Base-by-base conservation (phyloP, 2,888 invertebrate genomes). In the Seira ritae region DNA sequence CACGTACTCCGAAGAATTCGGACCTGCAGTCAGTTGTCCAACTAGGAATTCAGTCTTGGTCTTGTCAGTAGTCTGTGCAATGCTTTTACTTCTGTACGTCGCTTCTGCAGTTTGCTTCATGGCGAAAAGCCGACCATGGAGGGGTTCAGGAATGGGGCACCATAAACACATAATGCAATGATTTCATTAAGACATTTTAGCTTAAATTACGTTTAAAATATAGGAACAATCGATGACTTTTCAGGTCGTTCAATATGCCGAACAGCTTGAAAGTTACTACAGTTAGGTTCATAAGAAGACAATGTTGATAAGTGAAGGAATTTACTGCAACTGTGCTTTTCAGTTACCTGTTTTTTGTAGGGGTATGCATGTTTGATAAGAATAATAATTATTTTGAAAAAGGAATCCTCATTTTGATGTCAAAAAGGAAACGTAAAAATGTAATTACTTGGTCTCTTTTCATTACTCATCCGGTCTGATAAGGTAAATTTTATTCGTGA, bases 31-130 rank as follows among this genome's bases (percentile, higher is more conserved):
- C 91, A 96, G 96, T 15, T 97, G 97, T 90, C 97, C 97, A 69
- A 96, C 97, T 90, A 96, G 96, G 91, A 95, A 96, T 24, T 97
- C 97, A 4, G 96, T 98, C n/a, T 92, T 97, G 89, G 95, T 97
- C 46, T 92, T 98, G 84, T 96, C 96, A 85, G 96, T 97, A 31
- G 97, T 97, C 76, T 97, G 97, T 91, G 97, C 97, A 81, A 93
- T 97, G 85, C 93, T 98, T 90, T 94, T 97, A 74, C 93, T 97
- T 80, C 93, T 97, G 78, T 97, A 97, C 92, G 94, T 97, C 90
- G 96, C 96, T 6, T 87, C 87, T 37, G 87, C 88, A 23, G 88
- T 89, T 50, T 89, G 89, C 73, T 88, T 89, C 84, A 86, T 89
- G 86, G 89, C 89, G 71, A 89, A 87, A 85, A 89, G 88, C 86